phyloP scores from a whole-genome alignment of 1,140 invertebrate species.

The Lucilia cuprina region DNA sequence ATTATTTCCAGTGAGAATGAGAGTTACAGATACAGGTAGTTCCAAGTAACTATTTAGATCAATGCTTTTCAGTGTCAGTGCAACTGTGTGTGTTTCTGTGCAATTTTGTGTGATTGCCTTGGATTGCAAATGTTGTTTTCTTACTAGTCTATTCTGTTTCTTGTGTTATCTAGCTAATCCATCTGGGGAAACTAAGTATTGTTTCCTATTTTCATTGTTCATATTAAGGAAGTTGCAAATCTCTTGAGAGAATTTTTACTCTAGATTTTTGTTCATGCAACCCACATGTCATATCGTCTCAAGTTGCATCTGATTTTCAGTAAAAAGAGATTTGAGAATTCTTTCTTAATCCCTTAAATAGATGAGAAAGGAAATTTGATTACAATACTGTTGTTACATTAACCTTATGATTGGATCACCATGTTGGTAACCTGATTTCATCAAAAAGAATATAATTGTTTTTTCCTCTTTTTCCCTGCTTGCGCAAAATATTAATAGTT shows the following conservation, averaged over 20 bases:
- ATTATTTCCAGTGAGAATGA: not conserved
- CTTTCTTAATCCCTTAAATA: constrained; percentile 18
- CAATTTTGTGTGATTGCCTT: constrained; percentile 11
- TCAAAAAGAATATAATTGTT: not conserved
- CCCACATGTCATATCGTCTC: constrained; percentile 21
- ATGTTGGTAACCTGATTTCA: not conserved
- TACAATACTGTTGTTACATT: constrained; percentile 26
- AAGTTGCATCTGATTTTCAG: not conserved
- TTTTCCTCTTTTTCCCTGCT: not conserved
- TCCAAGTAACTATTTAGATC: not conserved
- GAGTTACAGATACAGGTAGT: constrained; percentile 14
- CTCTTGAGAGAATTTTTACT: not conserved
- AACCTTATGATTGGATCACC: constrained; percentile 19
- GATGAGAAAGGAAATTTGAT: constrained; percentile 27
- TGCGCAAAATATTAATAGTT: not conserved
- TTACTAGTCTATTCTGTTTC: not conserved
- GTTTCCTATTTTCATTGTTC: not conserved
- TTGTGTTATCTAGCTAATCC: constrained; percentile 21
- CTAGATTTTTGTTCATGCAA: not conserved
- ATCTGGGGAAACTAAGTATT: constrained; percentile 15
- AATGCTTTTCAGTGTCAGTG: not conserved
- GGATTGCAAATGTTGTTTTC: not conserved
- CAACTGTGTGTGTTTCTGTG: not conserved
- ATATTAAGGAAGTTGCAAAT: constrained; percentile 2
- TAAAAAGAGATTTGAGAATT: not conserved